Evolutionary conservation across 1,140 invertebrate species (phyloP).

Genomic region (Aphelinus atriplicis): DNA sequence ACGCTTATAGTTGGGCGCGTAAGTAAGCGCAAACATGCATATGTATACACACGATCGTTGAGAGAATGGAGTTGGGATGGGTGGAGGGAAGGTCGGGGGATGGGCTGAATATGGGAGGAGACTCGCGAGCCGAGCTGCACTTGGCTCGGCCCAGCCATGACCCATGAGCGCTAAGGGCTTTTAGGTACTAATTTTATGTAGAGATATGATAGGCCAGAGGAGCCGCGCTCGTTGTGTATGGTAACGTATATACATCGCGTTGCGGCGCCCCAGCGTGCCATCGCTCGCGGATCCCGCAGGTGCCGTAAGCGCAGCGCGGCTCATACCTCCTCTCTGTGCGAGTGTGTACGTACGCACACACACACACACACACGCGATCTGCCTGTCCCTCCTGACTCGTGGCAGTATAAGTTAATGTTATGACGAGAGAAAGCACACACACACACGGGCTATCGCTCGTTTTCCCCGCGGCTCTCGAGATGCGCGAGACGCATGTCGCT

Average conservation of each 20-base stretch:
- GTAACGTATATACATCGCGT: background rate
- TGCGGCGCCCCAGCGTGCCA: conserved; percentile 49
- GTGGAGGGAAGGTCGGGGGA: conserved; percentile 7
- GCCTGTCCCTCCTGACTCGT: background rate
- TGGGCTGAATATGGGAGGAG: background rate
- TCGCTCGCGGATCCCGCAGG: conserved; percentile 51
- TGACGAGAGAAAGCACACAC: too few relatives aligned
- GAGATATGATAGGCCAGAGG: conserved; percentile 53
- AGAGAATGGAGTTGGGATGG: background rate
- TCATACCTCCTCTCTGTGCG: background rate
- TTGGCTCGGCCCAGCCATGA: conserved; percentile 35
- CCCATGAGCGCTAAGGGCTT: conserved; percentile 55
- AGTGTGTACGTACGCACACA: background rate
- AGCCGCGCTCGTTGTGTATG: background rate
- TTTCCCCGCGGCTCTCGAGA: too few relatives aligned
- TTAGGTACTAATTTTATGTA: conserved; percentile 64
- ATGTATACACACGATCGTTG: too few relatives aligned
- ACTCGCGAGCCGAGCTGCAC: background rate
- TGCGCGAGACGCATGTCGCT: too few relatives aligned
- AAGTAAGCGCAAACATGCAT: too few relatives aligned
- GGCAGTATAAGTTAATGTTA: conserved; percentile 9
- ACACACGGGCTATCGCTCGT: too few relatives aligned
- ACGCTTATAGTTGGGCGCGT: too few relatives aligned
- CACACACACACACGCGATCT: background rate
- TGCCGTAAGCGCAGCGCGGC: conserved; percentile 46